phyloP scores from a whole-genome alignment of 2,797 vertebrate genomes.

The Pygocentrus nattereri region DNA sequence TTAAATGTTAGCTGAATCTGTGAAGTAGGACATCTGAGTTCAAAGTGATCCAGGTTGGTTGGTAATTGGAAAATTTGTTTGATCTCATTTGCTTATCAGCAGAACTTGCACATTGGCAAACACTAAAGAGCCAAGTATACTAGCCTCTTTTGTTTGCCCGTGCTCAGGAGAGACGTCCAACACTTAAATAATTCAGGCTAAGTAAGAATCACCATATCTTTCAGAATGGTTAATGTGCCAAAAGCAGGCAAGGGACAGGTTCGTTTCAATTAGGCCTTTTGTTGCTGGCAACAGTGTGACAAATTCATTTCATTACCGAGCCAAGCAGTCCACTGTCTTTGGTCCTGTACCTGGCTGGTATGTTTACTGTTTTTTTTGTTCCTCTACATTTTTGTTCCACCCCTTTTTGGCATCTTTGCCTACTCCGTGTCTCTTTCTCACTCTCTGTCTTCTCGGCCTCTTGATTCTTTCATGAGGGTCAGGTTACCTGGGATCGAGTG shows the following conservation, averaged over 20 bases:
- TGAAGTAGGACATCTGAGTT: background rate
- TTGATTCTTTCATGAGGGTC: slow-evolving; percentile 75
- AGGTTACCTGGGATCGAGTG: slow-evolving; percentile 89
- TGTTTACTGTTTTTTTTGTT: slow-evolving; percentile 66
- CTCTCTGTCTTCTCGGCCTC: slow-evolving; percentile 62
- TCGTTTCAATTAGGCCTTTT: slow-evolving; percentile 92
- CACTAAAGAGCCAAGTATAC: slow-evolving; percentile 30
- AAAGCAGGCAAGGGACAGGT: slow-evolving; percentile 84
- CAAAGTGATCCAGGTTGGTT: background rate
- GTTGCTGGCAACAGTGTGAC: slow-evolving; percentile 88
- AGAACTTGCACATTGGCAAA: background rate
- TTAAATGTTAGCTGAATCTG: background rate
- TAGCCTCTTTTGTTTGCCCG: slow-evolving; percentile 65
- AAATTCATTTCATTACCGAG: slow-evolving; percentile 83
- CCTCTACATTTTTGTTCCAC: slow-evolving; percentile 64
- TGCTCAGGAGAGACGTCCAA: slow-evolving; percentile 74
- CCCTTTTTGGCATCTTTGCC: slow-evolving; percentile 70
- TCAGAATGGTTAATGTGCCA: slow-evolving; percentile 92
- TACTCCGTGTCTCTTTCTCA: slow-evolving; percentile 66
- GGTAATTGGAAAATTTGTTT: background rate
- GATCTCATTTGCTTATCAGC: background rate
- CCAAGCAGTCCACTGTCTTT: slow-evolving; percentile 76
- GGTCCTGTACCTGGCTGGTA: slow-evolving; percentile 82
- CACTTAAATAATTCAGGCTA: slow-evolving; percentile 90
- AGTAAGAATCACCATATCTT: slow-evolving; percentile 88